Evolutionary conservation across 2,888 invertebrate species (phyloP).

Genomic region (Serrognathus titanus): DNA sequence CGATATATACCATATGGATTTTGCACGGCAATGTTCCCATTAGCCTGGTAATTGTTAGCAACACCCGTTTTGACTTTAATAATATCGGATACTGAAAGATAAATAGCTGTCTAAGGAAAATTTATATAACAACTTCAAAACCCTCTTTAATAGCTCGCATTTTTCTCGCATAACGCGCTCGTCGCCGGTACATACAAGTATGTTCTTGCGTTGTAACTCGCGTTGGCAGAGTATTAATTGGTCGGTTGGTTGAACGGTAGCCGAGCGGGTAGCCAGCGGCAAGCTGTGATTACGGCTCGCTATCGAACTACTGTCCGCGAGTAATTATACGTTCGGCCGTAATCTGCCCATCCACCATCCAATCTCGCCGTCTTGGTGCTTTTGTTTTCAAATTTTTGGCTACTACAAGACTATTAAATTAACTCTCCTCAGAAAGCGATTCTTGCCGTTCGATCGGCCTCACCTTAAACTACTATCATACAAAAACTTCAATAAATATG

Average conservation of each 20-base stretch:
- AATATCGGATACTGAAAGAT: no score
- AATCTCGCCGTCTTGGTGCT: slow-evolving; percentile 19
- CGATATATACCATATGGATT: no score
- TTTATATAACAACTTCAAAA: no score
- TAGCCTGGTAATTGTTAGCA: no score
- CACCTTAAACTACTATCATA: not conserved
- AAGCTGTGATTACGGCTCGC: slow-evolving; percentile 43
- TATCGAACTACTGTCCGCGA: slow-evolving; percentile 46
- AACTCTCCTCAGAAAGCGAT: not conserved
- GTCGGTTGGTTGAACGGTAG: slow-evolving; percentile 40
- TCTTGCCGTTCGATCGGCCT: not conserved
- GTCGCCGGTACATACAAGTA: not conserved
- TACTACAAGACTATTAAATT: slow-evolving; percentile 1
- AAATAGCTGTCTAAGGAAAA: no score
- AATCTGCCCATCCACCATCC: slow-evolving; percentile 36
- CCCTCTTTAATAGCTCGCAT: no score
- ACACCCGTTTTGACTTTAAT: no score
- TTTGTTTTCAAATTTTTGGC: slow-evolving; percentile 31
- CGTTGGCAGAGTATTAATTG: slow-evolving; percentile 32
- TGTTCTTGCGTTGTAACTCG: slow-evolving; percentile 4
- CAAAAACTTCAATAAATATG: slow-evolving; percentile 12
- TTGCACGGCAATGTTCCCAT: no score
- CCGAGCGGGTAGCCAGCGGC: slow-evolving; percentile 34
- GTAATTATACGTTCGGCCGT: slow-evolving; percentile 44
- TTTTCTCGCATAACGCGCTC: no score